Evolutionary conservation across 2,113 vertebrate species (phyloP).

Genomic region (Scortum barcoo): DNA sequence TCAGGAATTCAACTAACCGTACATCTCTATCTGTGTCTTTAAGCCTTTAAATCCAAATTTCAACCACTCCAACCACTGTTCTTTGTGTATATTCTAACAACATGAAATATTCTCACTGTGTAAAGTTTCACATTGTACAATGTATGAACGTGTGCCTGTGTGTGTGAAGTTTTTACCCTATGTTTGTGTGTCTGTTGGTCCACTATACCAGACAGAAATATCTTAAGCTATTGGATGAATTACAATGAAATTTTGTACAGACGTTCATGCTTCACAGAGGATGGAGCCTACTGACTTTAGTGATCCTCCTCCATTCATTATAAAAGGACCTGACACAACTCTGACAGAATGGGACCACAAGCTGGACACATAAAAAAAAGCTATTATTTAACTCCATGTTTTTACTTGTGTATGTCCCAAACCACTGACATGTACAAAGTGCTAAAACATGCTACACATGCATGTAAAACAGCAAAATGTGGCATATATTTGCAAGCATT

Average conservation of each 20-base stretch:
- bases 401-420: neutral
- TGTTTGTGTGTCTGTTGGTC: too few species aligned
- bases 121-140: neutral
- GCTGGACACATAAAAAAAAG: conserved; percentile 4
- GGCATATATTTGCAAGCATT: neutral
- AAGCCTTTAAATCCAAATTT: neutral
- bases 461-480: neutral
- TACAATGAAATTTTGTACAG: neutral
- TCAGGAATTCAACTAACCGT: neutral
- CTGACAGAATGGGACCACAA: neutral
- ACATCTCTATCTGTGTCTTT: neutral
- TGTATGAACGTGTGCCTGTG: neutral
- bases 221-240: neutral
- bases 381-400: neutral
- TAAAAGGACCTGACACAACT: neutral
- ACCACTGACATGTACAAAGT: neutral
- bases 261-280: neutral
- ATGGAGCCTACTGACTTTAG: neutral
- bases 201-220: neutral
- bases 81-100: too few species aligned
- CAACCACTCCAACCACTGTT: neutral
- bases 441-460: too few species aligned
- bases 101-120: neutral
- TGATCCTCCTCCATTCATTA: neutral
- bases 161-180: neutral